Conservation (phyloP, 2,797 vertebrate genomes). For the Vultur gryphus region DNA sequence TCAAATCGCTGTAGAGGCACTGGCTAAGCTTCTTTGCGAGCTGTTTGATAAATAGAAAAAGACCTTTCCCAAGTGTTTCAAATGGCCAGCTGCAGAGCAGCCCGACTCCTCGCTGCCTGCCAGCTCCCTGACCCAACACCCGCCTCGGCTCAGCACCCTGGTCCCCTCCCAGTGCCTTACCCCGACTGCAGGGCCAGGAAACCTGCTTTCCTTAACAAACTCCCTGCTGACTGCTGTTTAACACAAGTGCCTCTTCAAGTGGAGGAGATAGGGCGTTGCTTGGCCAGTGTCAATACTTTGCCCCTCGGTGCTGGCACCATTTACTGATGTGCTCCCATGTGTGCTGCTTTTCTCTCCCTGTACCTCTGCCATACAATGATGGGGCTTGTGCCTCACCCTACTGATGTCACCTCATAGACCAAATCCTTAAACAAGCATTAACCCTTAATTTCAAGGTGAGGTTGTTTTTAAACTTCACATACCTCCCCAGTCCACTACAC, state of each 20-base stretch:
- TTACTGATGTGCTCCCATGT: not conserved
- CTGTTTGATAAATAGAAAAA: not conserved
- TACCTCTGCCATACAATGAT: not conserved
- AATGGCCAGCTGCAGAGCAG: not conserved
- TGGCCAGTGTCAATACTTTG: not conserved
- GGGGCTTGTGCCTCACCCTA: not conserved
- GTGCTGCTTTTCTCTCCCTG: not conserved
- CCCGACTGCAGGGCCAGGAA: not conserved
- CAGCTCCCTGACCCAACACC: not conserved
- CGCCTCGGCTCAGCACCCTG: not conserved
- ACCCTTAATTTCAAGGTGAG: not conserved
- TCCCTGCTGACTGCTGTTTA: not conserved
- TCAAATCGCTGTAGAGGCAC: not conserved
- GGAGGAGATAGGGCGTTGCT: not conserved
- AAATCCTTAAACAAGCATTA: not conserved
- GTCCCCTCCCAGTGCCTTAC: not conserved
- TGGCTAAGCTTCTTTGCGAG: not conserved
- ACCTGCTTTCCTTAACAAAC: not conserved
- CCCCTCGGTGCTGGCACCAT: not conserved
- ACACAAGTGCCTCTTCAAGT: not conserved
- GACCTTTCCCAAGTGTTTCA: not conserved
- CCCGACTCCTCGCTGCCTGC: rapidly evolving
- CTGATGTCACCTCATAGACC: not conserved
- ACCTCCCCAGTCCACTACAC: not conserved
- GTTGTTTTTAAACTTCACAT: not conserved